Evolutionary conservation across 1,140 invertebrate species (phyloP).

Genomic region (Listronotus oregonensis): DNA sequence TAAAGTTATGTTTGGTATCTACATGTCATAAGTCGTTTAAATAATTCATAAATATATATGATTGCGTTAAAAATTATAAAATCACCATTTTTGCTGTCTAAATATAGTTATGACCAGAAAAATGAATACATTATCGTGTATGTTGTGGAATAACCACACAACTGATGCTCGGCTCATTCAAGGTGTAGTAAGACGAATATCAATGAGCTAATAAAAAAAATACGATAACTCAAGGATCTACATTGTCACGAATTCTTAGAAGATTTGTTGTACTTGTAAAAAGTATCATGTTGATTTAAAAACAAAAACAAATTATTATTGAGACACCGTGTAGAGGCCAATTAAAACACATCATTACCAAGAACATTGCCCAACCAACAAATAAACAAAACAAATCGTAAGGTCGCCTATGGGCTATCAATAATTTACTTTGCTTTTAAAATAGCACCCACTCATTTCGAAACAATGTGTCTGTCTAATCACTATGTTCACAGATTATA

Average conservation of each 20-base stretch:
- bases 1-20: background rate
- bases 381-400: conserved; percentile 1
- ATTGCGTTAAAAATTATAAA: conserved; percentile 1
- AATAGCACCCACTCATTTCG: conserved; percentile 3
- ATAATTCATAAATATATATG: background rate
- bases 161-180: background rate
- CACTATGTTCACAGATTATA: no score
- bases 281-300: no score
- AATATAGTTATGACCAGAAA: conserved; percentile 11
- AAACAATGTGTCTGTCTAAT: background rate
- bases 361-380: background rate
- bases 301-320: no score
- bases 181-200: background rate
- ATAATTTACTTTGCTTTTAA: background rate
- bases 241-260: no score
- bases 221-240: no score
- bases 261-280: no score
- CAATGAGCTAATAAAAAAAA: background rate
- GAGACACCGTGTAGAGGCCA: background rate
- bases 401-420: conserved; percentile 8
- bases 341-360: no score
- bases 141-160: background rate
- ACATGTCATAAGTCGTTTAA: background rate
- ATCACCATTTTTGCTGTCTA: background rate
- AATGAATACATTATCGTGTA: conserved; percentile 4